Percentiles rank a stretch among this genome's conserved stretches.
Evolutionary conservation across 2,113 vertebrate genomes (phyloP).

Genomic region (Apaloderma vittatum): DNA sequence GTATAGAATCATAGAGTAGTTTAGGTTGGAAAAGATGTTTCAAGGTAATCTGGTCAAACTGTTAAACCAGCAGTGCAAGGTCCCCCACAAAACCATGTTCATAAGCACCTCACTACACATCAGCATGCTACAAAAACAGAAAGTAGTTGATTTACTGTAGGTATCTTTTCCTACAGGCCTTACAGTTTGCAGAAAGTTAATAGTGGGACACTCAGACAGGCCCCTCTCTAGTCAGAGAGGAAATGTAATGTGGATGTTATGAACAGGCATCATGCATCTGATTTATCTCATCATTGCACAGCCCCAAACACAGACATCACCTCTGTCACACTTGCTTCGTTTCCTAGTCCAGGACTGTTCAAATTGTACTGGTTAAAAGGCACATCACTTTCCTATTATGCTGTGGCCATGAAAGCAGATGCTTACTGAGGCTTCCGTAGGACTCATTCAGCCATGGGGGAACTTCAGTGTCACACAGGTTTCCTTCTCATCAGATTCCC

Average conservation of each 20-base stretch:
- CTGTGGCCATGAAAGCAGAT: not conserved
- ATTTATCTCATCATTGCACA: not conserved
- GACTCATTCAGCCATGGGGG: not conserved
- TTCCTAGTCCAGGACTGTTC: not conserved
- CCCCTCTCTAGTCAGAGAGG: not conserved
- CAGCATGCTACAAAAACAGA: not conserved
- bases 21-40: too few species aligned
- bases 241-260: not conserved
- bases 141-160: not conserved
- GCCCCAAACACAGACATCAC: not conserved
- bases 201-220: not conserved
- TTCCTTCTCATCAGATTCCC: not conserved
- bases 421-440: not conserved
- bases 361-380: not conserved
- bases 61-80: too few species aligned
- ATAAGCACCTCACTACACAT: too few species aligned
- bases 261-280: not conserved
- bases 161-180: not conserved
- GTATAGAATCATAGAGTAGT: too few species aligned
- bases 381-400: not conserved
- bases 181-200: not conserved
- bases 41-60: too few species aligned
- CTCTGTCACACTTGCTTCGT: not conserved
- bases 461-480: not conserved
- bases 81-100: too few species aligned